Evolutionary conservation across 2,888 invertebrate species (phyloP).

Genomic region (Rhagium mordax): DNA sequence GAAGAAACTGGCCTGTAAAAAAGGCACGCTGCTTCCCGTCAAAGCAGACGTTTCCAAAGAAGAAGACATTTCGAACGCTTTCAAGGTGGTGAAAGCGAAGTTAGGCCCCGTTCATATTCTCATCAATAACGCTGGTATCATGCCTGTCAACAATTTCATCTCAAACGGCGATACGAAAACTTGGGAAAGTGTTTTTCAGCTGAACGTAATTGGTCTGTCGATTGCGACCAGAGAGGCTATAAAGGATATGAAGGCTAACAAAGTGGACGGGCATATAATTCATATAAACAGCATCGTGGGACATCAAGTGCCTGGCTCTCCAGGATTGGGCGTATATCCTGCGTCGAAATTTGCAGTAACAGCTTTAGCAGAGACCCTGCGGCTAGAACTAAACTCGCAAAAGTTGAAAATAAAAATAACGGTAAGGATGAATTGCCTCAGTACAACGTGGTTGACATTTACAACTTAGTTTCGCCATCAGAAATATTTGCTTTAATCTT

Average conservation of each 20-base stretch:
- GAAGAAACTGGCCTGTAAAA: constrained; percentile 36
- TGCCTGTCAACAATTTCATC: neutral
- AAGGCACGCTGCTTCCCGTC: constrained; percentile 59
- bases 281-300: constrained; percentile 50
- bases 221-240: constrained; percentile 48
- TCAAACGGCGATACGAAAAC: constrained; percentile 33
- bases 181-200: constrained; percentile 39
- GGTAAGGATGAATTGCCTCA: too few relatives aligned
- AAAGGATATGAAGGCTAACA: constrained; percentile 45
- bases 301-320: constrained; percentile 37
- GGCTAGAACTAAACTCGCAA: constrained; percentile 42
- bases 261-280: constrained; percentile 49
- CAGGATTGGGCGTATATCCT: constrained; percentile 45
- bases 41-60: constrained; percentile 65
- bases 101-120: constrained; percentile 62
- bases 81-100: constrained; percentile 61
- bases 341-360: constrained; percentile 52
- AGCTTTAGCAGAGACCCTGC: constrained; percentile 49
- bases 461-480: too few relatives aligned
- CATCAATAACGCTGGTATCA: constrained; percentile 65
- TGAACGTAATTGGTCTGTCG: constrained; percentile 47
- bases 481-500: too few relatives aligned
- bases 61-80: constrained; percentile 59
- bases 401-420: constrained; percentile 53
- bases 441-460: too few relatives aligned